Evolutionary conservation across 2,888 invertebrate species (phyloP), one percentile per base, ranked within the genome.

Genomic region (Pimpla rufipes): DNA sequence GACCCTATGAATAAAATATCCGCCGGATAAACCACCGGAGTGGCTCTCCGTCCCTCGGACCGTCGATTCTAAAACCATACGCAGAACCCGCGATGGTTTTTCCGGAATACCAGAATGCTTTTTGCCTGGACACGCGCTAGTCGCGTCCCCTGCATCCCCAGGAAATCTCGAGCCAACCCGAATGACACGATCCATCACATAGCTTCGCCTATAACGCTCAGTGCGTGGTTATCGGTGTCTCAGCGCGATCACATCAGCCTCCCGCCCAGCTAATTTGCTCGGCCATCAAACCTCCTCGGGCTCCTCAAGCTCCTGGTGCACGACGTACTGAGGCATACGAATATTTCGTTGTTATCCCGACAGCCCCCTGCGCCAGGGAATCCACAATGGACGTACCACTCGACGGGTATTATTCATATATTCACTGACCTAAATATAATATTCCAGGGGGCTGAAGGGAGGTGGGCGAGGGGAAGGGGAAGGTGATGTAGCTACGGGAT

Each of bases 401-500:
- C 45, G 29, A 23, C n/a, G 77, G 45, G 11, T 73, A 67, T 86
- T 86, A 87, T 87, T 87, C 87, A 88, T 88, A 83, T 87, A 87
- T 88, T 87, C 85, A 85, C 82, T 87, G 88, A 88, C 87, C 88
- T 82, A 87, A 84, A 88, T 88, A 86, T 85, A 85, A 86, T 85
- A 81, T 81, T 84, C 82, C 75, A 79, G 59, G 64, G 75, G 64
- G 45, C 55, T 47, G 50, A 42, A 8, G n/a, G n/a, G n/a, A n/a
- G 5, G 47, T 5, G 47, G n/a, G 47, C n/a, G 47, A n/a, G n/a
- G 47, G 5, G 47, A n/a, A n/a, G 47, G 47, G 47, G 47, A n/a
- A n/a, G 47, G 11, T n/a, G n/a, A n/a, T n/a, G 42, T 2, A 7
- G 3, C 50, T 18, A 13, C 73, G 18, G 59, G 55, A 79, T 81